Evolutionary conservation across 2,797 vertebrate genomes (phyloP).

Genomic region (Ammospiza maritima): DNA sequence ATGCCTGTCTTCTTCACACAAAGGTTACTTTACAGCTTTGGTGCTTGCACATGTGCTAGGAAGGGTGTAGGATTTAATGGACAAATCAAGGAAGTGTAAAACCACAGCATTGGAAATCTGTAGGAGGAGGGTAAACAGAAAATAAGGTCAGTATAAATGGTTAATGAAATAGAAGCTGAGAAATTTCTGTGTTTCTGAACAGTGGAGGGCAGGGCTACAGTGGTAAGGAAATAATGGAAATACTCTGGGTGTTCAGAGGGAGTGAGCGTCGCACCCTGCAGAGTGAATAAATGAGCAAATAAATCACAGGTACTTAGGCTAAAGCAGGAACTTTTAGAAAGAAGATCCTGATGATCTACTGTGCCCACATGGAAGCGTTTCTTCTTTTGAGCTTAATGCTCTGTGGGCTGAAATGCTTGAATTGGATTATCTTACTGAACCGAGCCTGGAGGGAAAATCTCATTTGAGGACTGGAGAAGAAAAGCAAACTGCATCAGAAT

Average conservation of each 20-base stretch:
- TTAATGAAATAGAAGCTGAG: neutral
- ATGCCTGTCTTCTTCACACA: neutral
- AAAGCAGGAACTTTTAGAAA: neutral
- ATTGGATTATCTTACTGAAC: neutral
- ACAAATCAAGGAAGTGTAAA: neutral
- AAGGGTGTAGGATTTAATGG: neutral
- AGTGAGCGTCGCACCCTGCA: neutral
- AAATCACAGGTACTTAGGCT: slow-evolving; percentile 10
- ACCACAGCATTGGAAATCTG: neutral
- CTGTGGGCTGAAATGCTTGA: neutral
- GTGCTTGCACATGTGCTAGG: rapidly evolving
- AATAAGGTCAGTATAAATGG: neutral
- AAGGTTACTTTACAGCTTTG: neutral
- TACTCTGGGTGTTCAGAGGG: neutral
- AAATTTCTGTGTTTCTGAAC: neutral
- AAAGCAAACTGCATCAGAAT: neutral
- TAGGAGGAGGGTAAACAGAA: neutral
- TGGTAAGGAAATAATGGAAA: neutral
- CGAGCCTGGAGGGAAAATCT: neutral
- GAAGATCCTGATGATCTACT: neutral
- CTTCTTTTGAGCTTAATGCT: neutral
- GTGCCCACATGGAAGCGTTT: neutral
- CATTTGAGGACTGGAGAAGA: neutral
- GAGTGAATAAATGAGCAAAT: slow-evolving; percentile 12
- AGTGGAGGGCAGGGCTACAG: neutral